Base-by-base conservation (phyloP, 2,797 vertebrate genomes). In the Cossypha polioptera region DNA sequence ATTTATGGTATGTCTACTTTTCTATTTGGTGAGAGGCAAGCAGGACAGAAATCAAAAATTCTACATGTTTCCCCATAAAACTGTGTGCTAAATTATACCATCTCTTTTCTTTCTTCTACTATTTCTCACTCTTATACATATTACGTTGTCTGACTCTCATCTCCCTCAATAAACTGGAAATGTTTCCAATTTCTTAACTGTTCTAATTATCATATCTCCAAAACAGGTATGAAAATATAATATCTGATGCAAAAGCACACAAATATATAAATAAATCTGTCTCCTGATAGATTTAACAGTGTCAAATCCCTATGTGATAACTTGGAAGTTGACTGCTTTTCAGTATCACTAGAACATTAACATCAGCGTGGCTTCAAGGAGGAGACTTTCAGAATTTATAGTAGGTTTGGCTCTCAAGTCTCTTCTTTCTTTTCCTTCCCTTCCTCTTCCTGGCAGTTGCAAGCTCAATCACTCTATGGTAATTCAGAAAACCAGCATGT, bases 1-100 rank as follows among this genome's bases (percentile, higher is more conserved):
- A 80, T 95, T 94, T 82, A 97, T 88, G 96, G 99, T 99, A 98
- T 97, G 99, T 98, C 85, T 48, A 0, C 51, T 80, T 73, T 54
- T 76, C 65, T 4, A 57, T 65, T 67, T 80, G 58, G 26, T 58
- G 11, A 47, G 19, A 79, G 42, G 16, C 29, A 76, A 87, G 38
- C 29, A 66, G 33, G 9, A 43, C n/a, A 88, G 9, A 85, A 91
- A 69, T 21, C 29, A 50, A 88, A 81, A 57, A 31, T n/a, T 91
- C 18, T 75, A 28, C 6, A 43, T 88, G 43, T 16, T 77, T 78
- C 33, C 13, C 17, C 78, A 51, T 71, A 88, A 87, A 82, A 78
- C 82, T 40, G 13, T 66, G 22, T 57, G 35, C 72, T 65, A 94
- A 85, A 63, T 78, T 16, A 77, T 31, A 78, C n/a, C 8, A 33